Evolutionary conservation across 2,888 invertebrate species (phyloP).

Genomic region (Acleris sparsana): DNA sequence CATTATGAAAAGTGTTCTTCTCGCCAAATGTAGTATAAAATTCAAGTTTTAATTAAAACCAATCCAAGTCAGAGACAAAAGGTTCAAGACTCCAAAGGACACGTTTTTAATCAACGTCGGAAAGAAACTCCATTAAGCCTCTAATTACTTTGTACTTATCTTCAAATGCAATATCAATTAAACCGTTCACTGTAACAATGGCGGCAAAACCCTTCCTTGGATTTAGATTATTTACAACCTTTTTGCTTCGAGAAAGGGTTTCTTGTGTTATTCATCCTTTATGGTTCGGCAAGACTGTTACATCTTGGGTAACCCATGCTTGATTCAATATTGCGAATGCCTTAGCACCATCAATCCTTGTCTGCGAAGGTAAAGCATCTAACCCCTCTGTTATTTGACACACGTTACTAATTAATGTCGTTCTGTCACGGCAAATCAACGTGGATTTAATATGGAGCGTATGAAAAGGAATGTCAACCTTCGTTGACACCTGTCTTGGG

Average conservation of each 20-base stretch:
- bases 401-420: constrained; percentile 34
- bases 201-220: background rate
- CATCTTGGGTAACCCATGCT: constrained; percentile 23
- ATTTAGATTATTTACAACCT: constrained; percentile 6
- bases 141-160: constrained; percentile 24
- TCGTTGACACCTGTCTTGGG: constrained; percentile 21
- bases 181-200: constrained; percentile 16
- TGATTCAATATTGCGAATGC: constrained; percentile 33
- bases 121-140: constrained; percentile 23
- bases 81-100: constrained; percentile 15
- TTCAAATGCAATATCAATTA: constrained; percentile 30
- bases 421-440: constrained; percentile 35
- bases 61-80: constrained; percentile 9
- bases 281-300: background rate
- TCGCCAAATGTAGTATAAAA: background rate
- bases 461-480: constrained; percentile 31
- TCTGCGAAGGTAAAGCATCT: constrained; percentile 26
- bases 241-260: background rate
- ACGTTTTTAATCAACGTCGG: constrained; percentile 31
- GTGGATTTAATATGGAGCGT: constrained; percentile 32
- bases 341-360: constrained; percentile 33
- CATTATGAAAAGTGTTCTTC: no score
- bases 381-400: constrained; percentile 36
- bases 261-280: background rate
- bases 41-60: constrained; percentile 18